phyloP scores from a whole-genome alignment of 2,888 invertebrate genomes.

The Schizaphis graminum region DNA sequence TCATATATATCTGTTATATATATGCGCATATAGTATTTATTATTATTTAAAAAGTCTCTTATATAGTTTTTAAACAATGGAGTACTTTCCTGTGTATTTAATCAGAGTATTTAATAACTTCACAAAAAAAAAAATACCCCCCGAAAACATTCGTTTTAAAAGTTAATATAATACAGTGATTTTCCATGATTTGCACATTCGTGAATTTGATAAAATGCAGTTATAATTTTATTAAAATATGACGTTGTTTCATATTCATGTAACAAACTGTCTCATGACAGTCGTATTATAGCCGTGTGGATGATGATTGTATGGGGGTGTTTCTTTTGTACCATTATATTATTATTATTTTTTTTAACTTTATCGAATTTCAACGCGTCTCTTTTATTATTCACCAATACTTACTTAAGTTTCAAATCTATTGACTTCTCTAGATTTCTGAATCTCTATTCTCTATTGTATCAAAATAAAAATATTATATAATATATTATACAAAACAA shows the following conservation, averaged over 20 bases:
- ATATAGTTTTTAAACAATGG: neutral
- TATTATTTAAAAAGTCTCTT: neutral
- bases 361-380: neutral
- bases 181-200: neutral
- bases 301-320: neutral
- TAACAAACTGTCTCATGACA: neutral
- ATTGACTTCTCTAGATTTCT: neutral
- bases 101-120: neutral
- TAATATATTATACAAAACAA: neutral
- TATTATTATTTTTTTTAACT: neutral
- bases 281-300: neutral
- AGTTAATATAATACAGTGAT: neutral
- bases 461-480: neutral
- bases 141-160: neutral
- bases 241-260: neutral
- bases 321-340: neutral
- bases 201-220: neutral
- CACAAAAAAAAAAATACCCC: neutral
- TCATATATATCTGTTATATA: too few relatives aligned
- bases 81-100: neutral
- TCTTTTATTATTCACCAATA: neutral
- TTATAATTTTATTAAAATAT: neutral
- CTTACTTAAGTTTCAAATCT: neutral
- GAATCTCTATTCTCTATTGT: neutral
- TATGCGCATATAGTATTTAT: neutral